Conservation (phyloP, 2,797 vertebrate species). For the Pygocentrus nattereri region DNA sequence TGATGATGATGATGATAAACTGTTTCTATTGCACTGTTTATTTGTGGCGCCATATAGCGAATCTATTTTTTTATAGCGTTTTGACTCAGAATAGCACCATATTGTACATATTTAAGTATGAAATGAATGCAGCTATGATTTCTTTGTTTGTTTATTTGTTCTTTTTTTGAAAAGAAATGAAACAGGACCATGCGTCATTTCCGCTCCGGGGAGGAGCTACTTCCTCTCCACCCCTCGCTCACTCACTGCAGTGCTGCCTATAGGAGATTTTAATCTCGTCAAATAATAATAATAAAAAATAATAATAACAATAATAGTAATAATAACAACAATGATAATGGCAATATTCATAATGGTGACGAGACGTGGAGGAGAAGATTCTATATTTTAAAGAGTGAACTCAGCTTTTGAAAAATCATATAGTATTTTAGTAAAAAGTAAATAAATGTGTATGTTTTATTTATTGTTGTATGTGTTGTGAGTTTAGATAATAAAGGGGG, state of each 20-base stretch:
- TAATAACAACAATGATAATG: conserved; percentile 72
- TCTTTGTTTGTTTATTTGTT: conserved; percentile 16
- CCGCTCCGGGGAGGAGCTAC: conserved; percentile 71
- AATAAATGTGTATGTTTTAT: conserved; percentile 91
- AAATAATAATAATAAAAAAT: conserved; percentile 86
- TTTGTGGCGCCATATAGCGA: conserved; percentile 88
- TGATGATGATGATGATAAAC: conserved; percentile 57
- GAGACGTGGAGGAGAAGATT: conserved; percentile 61
- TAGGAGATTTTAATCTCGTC: conserved; percentile 79
- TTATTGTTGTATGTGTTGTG: conserved; percentile 93
- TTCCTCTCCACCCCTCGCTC: conserved; percentile 83
- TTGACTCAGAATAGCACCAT: conserved; percentile 78
- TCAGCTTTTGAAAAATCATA: conserved; percentile 85
- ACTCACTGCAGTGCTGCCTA: conserved; percentile 87
- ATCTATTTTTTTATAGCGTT: conserved; percentile 98
- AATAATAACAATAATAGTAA: conserved; percentile 72
- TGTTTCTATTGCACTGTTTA: conserved; percentile 88
- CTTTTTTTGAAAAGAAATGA: neutral
- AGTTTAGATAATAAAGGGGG: conserved; percentile 85
- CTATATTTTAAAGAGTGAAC: conserved; percentile 86
- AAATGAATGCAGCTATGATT: conserved; percentile 82
- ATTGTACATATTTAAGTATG: conserved; percentile 80
- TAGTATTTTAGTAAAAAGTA: conserved; percentile 87
- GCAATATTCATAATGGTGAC: conserved; percentile 20
- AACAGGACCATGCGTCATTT: conserved; percentile 91